Conservation (phyloP, 2,113 vertebrate genomes). For the Tamias sibiricus region DNA sequence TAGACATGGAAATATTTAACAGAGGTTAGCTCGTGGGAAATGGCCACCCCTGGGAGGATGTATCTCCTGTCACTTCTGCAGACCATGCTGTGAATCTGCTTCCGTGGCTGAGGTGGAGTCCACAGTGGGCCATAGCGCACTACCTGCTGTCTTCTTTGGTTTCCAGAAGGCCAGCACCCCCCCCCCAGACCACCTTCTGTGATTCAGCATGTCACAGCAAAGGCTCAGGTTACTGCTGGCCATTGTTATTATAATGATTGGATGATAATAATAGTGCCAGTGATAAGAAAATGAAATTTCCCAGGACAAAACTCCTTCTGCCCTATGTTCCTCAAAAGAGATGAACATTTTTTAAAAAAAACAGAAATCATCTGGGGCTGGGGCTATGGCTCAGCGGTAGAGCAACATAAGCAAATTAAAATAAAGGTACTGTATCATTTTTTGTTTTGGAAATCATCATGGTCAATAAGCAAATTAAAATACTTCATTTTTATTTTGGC, state of each 20-base stretch:
- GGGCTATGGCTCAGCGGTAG: no score
- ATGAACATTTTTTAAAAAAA: neutral
- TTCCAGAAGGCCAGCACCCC: neutral
- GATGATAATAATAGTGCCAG: neutral
- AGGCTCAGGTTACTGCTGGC: neutral
- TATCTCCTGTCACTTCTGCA: neutral
- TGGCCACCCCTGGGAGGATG: accelerated
- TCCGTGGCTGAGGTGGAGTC: accelerated
- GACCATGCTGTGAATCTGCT: neutral
- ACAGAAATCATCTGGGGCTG: no score
- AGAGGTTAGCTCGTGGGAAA: neutral
- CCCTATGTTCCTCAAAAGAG: neutral
- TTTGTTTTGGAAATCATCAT: no score
- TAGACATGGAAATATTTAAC: conserved; percentile 65
- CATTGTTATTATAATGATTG: neutral
- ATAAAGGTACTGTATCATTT: no score
- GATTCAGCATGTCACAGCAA: neutral
- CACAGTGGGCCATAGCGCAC: neutral
- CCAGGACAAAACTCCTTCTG: neutral
- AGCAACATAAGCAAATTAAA: no score
- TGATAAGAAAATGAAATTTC: neutral
- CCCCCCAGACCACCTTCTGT: neutral
- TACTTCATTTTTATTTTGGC: conserved; percentile 50
- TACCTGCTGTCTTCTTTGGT: neutral
- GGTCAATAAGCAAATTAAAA: conserved; percentile 14